Evolutionary conservation across 2,797 vertebrate genomes (phyloP), one percentile per base, ranked within the genome.

Genomic region (Craterocephalus amniculus): DNA sequence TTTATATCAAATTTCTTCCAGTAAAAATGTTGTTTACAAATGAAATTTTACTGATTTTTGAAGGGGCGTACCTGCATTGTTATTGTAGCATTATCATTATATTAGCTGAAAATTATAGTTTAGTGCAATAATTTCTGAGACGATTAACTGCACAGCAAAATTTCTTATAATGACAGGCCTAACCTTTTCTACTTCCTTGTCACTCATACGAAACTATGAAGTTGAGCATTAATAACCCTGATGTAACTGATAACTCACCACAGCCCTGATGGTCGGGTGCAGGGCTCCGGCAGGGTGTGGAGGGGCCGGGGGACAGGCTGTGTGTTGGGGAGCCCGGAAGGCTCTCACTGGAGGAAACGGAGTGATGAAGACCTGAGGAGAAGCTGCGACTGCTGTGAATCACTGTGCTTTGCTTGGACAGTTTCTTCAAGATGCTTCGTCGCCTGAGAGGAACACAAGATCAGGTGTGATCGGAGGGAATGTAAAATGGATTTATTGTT

Each of bases 351-450:
- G 97, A 98, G 2, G 97, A 99, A 74, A 98, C 94, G 0, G 97
- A 98, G 89, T 98, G 96, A 58, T 99, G 97, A 76, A 98, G 96
- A 3, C 97, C 97, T 0, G 97, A 99, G 8, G 96, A 97, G 91
- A 97, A 97, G 88, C 97, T 98, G 48, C 96, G 97, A 86, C 97
- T 99, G 86, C 95, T 95, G 87, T 98, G 97, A 75, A 99, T 95
- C 31, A 96, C 96, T 0, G 96, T 94, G 0, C 95, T 91, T 87
- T 97, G 97, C 89, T 97, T 98, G 35, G 97, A 97, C 81, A 98
- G 94, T 92, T 97, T 99, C 92, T 96, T 98, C 81, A 99, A 92
- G 54, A 99, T 93, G 6, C 93, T 95, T 38, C 97, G 95, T 56
- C 96, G 94, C 87, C 97, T 98, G 57, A 2, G 34, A 63, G 24